Conservation (phyloP, 1,140 invertebrate species). For the Phymorhynchus buccinoides region DNA sequence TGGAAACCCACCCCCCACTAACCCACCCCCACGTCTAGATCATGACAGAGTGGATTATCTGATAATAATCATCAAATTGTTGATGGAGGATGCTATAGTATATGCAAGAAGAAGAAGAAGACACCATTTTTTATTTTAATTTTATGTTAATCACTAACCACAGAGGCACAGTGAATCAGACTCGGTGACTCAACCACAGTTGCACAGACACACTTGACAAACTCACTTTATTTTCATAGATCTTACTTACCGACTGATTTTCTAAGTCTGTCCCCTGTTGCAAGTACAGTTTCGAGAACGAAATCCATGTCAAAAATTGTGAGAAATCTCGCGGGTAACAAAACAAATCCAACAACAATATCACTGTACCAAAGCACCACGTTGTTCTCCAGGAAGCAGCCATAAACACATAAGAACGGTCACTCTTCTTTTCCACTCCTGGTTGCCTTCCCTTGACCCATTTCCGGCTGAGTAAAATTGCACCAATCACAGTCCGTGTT, state of each 20-base stretch:
- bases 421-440: not conserved
- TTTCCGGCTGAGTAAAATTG: not conserved
- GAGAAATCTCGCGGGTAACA: not conserved
- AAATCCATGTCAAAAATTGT: not conserved
- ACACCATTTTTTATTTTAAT: too few species aligned
- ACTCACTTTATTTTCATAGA: too few species aligned
- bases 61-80: too few species aligned
- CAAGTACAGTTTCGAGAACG: not conserved
- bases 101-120: too few species aligned
- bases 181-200: too few species aligned
- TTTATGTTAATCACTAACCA: too few species aligned
- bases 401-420: slow-evolving; percentile 2
- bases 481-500: not conserved
- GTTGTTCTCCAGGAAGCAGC: slow-evolving; percentile 10
- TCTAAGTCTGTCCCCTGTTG: slow-evolving; percentile 19
- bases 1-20: too few species aligned
- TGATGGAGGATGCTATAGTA: too few species aligned
- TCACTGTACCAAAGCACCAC: not conserved
- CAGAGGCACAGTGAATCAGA: too few species aligned
- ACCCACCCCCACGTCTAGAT: too few species aligned
- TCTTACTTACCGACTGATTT: not conserved
- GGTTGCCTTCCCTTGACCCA: not conserved
- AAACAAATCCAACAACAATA: not conserved
- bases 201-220: too few species aligned
- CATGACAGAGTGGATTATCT: too few species aligned